Evolutionary conservation across 2,888 invertebrate species (phyloP), one percentile per base, ranked within the genome.

Genomic region (Epinotia ramella): DNA sequence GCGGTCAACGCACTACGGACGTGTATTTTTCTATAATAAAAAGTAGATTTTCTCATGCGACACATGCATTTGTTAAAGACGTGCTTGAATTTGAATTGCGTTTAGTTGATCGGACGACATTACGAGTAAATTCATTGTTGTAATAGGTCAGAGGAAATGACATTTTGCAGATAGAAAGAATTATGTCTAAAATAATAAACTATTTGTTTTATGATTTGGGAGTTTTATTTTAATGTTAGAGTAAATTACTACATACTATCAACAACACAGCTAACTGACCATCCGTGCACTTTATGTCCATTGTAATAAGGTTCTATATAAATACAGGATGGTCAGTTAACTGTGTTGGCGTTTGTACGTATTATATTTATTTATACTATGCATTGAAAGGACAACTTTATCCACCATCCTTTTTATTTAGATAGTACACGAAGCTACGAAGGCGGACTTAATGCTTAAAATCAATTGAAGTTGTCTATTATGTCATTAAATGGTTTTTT

Each of bases 21-120:
- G 94, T 94, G 94, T 94, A 94, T 94, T 93, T 94, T 94, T 94
- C 89, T 94, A 40, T 40, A 87, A 85, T 87, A 89, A 84, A 84
- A 85, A 78, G 87, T 91, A 91, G 90, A 85, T 84, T 88, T 89
- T 90, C 84, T 88, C 84, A 86, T 77, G 74, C 73, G 69, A 74
- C 73, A 82, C 81, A 84, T 78, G 82, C 80, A 83, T 82, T 79
- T 81, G 81, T 79, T 84, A 84, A 84, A 83, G 79, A 87, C 84
- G 86, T 85, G 92, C 93, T 92, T 92, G 77, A 83, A 78, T 81
- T 87, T 90, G 80, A 80, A 84, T 90, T 91, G 89, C 89, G 87
- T 89, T 88, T 86, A 84, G 84, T 88, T 86, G 81, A 80, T 79
- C 78, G 76, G 77, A 79, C 74, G 82, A 66, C 65, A 56, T 75